Base-by-base conservation (phyloP, 2,113 vertebrate genomes). In the Ailurus styani region DNA sequence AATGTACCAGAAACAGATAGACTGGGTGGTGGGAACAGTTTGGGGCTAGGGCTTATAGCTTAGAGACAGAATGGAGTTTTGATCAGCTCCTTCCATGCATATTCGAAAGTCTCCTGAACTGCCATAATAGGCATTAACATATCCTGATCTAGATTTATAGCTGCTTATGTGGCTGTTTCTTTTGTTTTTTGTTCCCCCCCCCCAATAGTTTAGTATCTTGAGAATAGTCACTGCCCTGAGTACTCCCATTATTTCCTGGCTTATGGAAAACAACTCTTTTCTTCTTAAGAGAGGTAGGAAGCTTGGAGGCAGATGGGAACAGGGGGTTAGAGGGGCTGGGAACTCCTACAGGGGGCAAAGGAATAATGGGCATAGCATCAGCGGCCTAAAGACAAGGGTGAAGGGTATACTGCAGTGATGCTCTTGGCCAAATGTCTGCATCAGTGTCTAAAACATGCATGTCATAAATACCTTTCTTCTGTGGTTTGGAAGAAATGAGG, bases 401-500 rank as follows among this genome's bases (percentile, higher is more conserved):
- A 88, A 83, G 90, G 66, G 27, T 87, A 17, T 37, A 20, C 0
- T 37, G 20, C n/a, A 66, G 77, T 75, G 68, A 73, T 66, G 77
- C 75, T 85, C 12, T 93, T 29, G 60, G 93, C 68, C 88, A 95
- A 93, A 52, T 27, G 31, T 37, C 47, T 93, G 50, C 12, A 23
- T 92, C 45, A 66, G 57, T 47, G 47, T 95, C 34, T 89, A 77
- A 91, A 93, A 68, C 68, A 90, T 77, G 37, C 37, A 79, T 55
- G 72, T 89, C 87, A 94, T 78, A 91, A 96, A 91, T 77, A 93
- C 21, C 13, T 79, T 73, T 92, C 77, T 60, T 94, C 27, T 87
- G 85, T 95, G 88, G 87, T 90, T 45, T 97, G 73, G 75, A 87
- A 97, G 87, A 93, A 95, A 93, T 90, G 57, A 86, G 68, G 62